Conservation (phyloP, 2,888 invertebrate species). For the Drosophila fungiperda region DNA sequence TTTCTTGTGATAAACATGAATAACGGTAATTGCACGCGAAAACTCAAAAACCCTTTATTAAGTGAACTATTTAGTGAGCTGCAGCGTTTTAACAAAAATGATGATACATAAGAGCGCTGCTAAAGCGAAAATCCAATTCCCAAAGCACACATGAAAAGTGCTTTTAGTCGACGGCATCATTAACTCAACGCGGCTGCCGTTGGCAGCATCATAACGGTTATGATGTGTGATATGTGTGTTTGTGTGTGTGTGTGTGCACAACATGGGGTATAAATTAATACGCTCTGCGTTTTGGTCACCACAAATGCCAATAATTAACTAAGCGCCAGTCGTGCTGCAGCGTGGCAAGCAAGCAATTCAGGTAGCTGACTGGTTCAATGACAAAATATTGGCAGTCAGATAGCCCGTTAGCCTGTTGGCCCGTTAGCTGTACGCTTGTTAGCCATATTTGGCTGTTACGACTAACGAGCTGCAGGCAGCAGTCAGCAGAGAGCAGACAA, state of each 20-base stretch:
- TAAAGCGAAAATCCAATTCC: constrained; percentile 2
- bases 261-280: constrained; percentile 66
- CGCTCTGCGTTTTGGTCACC: constrained; percentile 45
- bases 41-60: constrained; percentile 7
- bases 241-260: constrained; percentile 5
- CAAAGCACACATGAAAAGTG: constrained; percentile 14
- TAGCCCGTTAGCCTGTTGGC: constrained; percentile 10
- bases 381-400: constrained; percentile 34
- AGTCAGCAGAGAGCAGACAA: background rate
- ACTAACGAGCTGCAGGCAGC: constrained; percentile 58
- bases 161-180: constrained; percentile 23
- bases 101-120: constrained; percentile 4
- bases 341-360: constrained; percentile 17
- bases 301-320: constrained; percentile 71
- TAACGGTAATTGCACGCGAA: background rate
- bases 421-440: constrained; percentile 14
- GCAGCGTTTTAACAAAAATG: constrained; percentile 25
- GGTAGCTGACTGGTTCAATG: constrained; percentile 30
- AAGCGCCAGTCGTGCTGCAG: constrained; percentile 41
- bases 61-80: constrained; percentile 15
- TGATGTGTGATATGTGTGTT: background rate
- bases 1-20: background rate
- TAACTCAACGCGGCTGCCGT: constrained; percentile 31
- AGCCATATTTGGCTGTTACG: constrained; percentile 38
- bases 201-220: constrained; percentile 49